Percentiles rank a stretch among this genome's conserved stretches.
These are phyloP conservation scores for Eubasilissa splendida DNA, from an alignment of 2,888 invertebrate genomes.

Conservation along the genomic window DNA sequence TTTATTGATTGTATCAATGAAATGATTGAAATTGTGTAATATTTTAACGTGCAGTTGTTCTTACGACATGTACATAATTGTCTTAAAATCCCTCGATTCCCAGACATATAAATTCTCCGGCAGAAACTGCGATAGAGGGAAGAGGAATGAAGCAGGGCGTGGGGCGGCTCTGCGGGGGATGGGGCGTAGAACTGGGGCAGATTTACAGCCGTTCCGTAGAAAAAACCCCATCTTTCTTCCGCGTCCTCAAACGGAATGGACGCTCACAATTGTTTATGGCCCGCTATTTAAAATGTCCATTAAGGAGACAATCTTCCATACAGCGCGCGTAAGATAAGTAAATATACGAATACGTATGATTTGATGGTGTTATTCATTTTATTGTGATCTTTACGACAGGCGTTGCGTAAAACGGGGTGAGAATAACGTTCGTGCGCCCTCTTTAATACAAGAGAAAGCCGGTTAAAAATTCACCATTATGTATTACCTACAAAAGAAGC, in stretches of 20 bases:
- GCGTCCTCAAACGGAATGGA: slow-evolving; percentile 30
- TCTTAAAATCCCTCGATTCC: slow-evolving; percentile 16
- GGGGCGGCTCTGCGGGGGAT: not conserved
- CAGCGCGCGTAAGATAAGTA: slow-evolving; percentile 18
- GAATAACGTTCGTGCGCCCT: not conserved
- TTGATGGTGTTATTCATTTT: slow-evolving; percentile 33
- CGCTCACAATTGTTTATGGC: slow-evolving; percentile 38
- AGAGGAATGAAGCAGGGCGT: not conserved
- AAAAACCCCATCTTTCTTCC: slow-evolving; percentile 32
- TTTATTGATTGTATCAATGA: too few relatives aligned
- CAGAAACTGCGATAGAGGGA: slow-evolving; percentile 23
- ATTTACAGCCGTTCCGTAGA: slow-evolving; percentile 19
- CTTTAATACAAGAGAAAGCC: slow-evolving; percentile 21
- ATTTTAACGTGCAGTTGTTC: too few relatives aligned
- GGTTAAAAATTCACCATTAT: slow-evolving; percentile 26
- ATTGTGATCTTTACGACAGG: slow-evolving; percentile 33
- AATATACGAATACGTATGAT: slow-evolving; percentile 26
- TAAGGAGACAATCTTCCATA: slow-evolving; percentile 30
- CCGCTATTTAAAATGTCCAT: slow-evolving; percentile 40
- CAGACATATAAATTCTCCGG: slow-evolving; percentile 27
- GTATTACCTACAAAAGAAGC: too few relatives aligned
- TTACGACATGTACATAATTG: not conserved
- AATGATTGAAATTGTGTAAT: too few relatives aligned
- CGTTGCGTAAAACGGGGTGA: slow-evolving; percentile 10
- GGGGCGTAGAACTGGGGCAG: slow-evolving; percentile 16